phyloP scores from a whole-genome alignment of 2,888 invertebrate genomes.

The Cephus spinipes region DNA sequence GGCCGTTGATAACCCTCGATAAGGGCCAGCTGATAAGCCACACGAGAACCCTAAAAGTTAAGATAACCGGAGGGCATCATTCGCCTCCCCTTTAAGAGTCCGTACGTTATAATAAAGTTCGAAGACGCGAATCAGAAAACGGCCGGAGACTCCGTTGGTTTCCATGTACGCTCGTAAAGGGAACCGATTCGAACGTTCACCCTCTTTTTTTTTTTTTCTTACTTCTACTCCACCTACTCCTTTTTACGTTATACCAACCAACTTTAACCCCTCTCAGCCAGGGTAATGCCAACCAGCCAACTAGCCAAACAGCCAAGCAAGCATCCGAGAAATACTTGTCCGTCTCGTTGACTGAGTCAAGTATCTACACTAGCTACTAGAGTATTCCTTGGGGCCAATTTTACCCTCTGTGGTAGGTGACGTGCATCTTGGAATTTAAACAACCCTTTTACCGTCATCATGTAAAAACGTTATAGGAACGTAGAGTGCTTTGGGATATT shows the following conservation, averaged over 20 bases:
- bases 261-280: neutral
- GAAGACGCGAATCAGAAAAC: slow-evolving; percentile 5
- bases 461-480: neutral
- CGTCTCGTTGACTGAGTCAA: neutral
- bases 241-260: neutral
- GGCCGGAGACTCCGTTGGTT: neutral
- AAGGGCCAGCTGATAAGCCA: slow-evolving; percentile 7
- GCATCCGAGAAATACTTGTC: neutral
- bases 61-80: slow-evolving; percentile 8
- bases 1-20: slow-evolving; percentile 1
- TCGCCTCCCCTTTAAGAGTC: slow-evolving; percentile 6
- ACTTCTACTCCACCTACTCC: neutral
- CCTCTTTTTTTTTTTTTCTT: neutral
- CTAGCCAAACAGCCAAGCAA: neutral
- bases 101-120: slow-evolving; percentile 10
- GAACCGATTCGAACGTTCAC: neutral
- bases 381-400: neutral
- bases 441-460: neutral
- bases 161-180: neutral
- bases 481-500: neutral
- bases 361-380: neutral
- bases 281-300: neutral
- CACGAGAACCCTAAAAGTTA: slow-evolving; percentile 1
- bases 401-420: neutral
- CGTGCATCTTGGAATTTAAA: neutral